Evolutionary conservation across 2,113 vertebrate species (phyloP).

Genomic region (Accipiter virgatus): DNA sequence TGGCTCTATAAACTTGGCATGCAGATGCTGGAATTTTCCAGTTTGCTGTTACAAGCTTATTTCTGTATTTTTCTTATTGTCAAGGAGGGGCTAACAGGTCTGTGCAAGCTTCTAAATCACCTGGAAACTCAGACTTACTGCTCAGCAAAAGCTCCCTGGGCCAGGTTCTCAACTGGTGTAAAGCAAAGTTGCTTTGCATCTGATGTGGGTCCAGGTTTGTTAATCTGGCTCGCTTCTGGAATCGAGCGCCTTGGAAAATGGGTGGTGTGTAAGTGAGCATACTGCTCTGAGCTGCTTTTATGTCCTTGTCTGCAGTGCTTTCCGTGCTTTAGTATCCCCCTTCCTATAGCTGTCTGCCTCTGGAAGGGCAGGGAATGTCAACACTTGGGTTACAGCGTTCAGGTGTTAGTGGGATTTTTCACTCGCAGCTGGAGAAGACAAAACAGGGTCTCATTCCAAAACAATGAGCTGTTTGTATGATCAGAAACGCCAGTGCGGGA

Average conservation of each 20-base stretch:
- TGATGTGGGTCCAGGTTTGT: neutral
- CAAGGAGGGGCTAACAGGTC: constrained; percentile 41
- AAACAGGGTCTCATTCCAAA: neutral
- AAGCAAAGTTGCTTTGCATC: neutral
- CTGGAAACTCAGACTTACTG: neutral
- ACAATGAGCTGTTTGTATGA: neutral
- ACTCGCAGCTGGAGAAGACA: neutral
- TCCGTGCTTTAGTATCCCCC: neutral
- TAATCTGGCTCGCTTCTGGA: neutral
- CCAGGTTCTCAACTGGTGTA: neutral
- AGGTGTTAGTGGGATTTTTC: neutral
- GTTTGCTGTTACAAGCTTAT: neutral
- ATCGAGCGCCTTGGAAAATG: neutral
- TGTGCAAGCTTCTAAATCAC: constrained; percentile 37
- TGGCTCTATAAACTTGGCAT: neutral
- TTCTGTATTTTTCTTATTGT: neutral
- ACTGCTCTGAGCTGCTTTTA: neutral
- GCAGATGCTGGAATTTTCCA: constrained; percentile 21
- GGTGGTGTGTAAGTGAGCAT: neutral
- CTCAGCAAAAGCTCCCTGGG: neutral
- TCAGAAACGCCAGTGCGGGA: neutral
- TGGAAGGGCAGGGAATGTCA: neutral
- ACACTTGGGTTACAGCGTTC: neutral
- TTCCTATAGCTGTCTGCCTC: neutral
- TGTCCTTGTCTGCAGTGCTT: neutral